Conservation (phyloP, 1,140 invertebrate genomes). For the Calephelis nemesis region DNA sequence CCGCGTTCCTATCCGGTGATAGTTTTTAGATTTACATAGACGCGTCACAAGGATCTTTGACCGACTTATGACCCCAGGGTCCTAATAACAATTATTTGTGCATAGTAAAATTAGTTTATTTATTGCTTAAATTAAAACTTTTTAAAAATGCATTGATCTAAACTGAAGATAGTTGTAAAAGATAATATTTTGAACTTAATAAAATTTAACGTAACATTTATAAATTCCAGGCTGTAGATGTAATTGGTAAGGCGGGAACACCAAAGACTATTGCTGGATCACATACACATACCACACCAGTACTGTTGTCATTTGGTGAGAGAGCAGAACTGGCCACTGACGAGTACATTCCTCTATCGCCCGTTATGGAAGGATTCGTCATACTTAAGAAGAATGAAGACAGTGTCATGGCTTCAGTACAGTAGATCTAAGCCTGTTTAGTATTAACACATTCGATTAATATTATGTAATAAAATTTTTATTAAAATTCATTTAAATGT, state of each 20-base stretch:
- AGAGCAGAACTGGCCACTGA: conserved; percentile 98
- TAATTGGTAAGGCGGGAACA: conserved; percentile 99
- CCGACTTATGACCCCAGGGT: too few relatives aligned
- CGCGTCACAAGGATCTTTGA: too few relatives aligned
- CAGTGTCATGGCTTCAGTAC: conserved; percentile 68
- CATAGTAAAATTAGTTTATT: too few relatives aligned
- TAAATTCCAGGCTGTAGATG: conserved; percentile 92
- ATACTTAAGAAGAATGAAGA: conserved; percentile 95
- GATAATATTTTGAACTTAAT: neutral
- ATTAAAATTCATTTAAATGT: conserved; percentile 20
- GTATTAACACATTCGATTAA: conserved; percentile 21
- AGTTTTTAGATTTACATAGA: too few relatives aligned
- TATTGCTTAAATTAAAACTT: neutral
- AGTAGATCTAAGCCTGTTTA: conserved; percentile 36
- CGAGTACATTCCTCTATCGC: conserved; percentile 96
- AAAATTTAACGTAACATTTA: neutral
- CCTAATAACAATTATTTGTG: too few relatives aligned
- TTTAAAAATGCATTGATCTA: neutral
- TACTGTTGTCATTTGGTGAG: conserved; percentile 97
- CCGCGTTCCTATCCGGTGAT: too few relatives aligned
- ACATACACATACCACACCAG: conserved; percentile 99
- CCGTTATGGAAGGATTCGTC: conserved; percentile 99
- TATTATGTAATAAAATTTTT: conserved; percentile 21
- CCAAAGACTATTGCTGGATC: conserved; percentile 99
- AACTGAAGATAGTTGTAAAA: neutral